Percentiles rank a stretch among this genome's conserved stretches.
Evolutionary conservation across 2,888 invertebrate genomes (phyloP).

Genomic region (Caenorhabditis zanzibari): DNA sequence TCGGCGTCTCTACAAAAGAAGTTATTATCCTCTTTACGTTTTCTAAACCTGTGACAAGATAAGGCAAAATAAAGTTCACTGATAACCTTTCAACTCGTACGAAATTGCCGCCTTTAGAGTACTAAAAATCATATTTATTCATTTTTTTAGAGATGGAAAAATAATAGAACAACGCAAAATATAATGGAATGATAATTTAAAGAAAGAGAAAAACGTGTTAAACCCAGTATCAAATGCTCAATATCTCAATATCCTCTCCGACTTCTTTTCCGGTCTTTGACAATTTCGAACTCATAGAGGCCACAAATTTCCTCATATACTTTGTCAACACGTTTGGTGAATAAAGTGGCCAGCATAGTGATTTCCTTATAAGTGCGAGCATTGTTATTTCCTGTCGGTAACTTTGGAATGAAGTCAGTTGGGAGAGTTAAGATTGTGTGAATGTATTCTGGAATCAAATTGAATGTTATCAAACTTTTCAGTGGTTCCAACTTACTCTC

Average conservation of each 20-base stretch:
- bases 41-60: slow-evolving; percentile 20
- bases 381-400: not conserved
- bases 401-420: slow-evolving; percentile 11
- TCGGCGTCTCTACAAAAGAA: slow-evolving; percentile 8
- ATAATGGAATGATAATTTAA: not conserved
- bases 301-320: slow-evolving; percentile 9
- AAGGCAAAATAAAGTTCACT: slow-evolving; percentile 23
- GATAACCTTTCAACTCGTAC: slow-evolving; percentile 47
- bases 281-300: slow-evolving; percentile 24
- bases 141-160: not conserved
- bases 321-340: slow-evolving; percentile 14
- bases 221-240: not conserved
- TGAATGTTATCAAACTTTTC: not conserved
- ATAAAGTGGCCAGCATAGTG: not conserved
- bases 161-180: not conserved
- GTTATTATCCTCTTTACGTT: slow-evolving; percentile 35
- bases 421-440: slow-evolving; percentile 15
- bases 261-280: not conserved
- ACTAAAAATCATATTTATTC: not conserved
- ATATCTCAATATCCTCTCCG: slow-evolving; percentile 1
- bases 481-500: slow-evolving; percentile 2
- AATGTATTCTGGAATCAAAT: slow-evolving; percentile 34
- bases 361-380: slow-evolving; percentile 16
- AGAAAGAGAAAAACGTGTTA: too few relatives aligned
- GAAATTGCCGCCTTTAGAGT: slow-evolving; percentile 24